Evolutionary conservation across 1,140 invertebrate species (phyloP), one percentile per base, ranked within the genome.

Genomic region (Cydia splendana): DNA sequence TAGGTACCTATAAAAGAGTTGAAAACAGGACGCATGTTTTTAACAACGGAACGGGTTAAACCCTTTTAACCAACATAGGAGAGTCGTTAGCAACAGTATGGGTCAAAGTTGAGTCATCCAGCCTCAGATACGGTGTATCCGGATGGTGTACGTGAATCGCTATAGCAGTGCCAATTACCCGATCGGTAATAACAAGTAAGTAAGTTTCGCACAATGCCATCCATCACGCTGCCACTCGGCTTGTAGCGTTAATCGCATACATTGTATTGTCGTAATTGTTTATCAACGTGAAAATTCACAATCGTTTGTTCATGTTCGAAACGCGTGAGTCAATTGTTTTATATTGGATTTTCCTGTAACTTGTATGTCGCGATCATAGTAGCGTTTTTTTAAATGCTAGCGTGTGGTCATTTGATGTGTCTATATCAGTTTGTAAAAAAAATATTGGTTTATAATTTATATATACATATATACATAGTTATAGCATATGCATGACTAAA

Each of bases 201-300:
- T 24, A 18, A 18, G 67, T 71, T 38, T 6, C 65, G 65, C 28
- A 28, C 65, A 34, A 28, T 2, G 38, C 34, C 67, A 71, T 71
- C 67, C 67, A 71, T 71, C 67, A 71, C 67, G 6, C 30, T 71
- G 67, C 67, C 67, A 71, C n/a, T 34, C 67, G 18, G 30, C 34
- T n/a, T 71, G 67, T 71, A 18, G 7, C 10, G 34, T 71, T 71
- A 71, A 71, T 71, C 67, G 67, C 67, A 9, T 62, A 18, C 67
- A 71, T 71, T 71, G 67, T 71, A 71, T 71, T 38, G 67, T 71
- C 67, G 34, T 71, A 42, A 71, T 71, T 71, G 67, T 71, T 71
- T 71, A 71, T 71, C 67, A 71, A 71, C 30, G 67, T 71, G 67
- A 71, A 71, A 71, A 71, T 71, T 38, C 67, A 71, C 67, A 71